Evolutionary conservation across 1,140 invertebrate species (phyloP), one percentile per base, ranked within the genome.

Genomic region (Marisa cornuarietis): DNA sequence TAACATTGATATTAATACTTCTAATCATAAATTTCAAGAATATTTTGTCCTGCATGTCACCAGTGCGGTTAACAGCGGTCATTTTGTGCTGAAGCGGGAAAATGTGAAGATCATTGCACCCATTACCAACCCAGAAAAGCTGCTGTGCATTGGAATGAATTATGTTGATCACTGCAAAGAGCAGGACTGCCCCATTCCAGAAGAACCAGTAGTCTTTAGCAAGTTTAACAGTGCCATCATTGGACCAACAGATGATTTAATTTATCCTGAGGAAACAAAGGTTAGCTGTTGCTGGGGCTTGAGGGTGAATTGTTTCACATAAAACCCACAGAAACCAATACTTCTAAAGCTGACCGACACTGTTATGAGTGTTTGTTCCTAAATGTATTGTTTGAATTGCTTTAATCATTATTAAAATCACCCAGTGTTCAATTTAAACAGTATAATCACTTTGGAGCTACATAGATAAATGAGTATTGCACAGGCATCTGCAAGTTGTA

Each of bases 171-270:
- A 96, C 86, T 96, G 95, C 87, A 92, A 94, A 76, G 95, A 96
- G 90, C 95, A 95, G 87, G 94, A 94, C 78, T 87, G 93, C 20
- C 93, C 94, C 24, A 92, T 93, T 3, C 95, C 95, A 1, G 91
- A 92, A 73, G 94, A 94, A 84, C 95, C 95, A 1, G 93, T 96
- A 78, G 93, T 96, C 81, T 96, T 96, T 88, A 95, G 93, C 88
- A 96, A 96, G 91, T 96, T 95, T 85, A 91, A 94, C 20, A 96
- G 95, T 84, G 93, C 93, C 52, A 94, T 97, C 63, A 92, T 95
- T 31, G 96, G 96, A 7, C 95, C 95, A 0, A 92, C 92, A 83
- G 95, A 96, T 85, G 92, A 94, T 84, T 92, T 97, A 68, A 88
- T 92, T 58, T 92, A 94, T 73, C 95, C 95, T n/a, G 85, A 91